Evolutionary conservation across 2,113 vertebrate genomes (phyloP).

Genomic region (Micronycteris hirsuta): DNA sequence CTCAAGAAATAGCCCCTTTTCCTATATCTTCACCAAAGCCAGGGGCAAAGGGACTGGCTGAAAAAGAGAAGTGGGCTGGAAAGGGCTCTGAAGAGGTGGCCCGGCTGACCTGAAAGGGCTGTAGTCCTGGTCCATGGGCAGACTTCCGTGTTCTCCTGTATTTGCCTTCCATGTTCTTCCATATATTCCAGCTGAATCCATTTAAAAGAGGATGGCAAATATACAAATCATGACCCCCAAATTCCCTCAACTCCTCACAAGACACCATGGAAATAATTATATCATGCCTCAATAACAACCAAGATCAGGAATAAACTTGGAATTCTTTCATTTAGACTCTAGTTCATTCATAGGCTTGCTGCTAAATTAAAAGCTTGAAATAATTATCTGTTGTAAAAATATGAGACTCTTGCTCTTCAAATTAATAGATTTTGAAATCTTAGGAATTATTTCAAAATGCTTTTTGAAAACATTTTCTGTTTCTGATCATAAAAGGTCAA

Average conservation of each 20-base stretch:
- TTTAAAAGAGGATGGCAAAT: background rate
- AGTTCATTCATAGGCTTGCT: slow-evolving; percentile 16
- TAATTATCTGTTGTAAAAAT: slow-evolving; percentile 31
- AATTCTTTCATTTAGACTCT: background rate
- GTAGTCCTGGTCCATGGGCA: background rate
- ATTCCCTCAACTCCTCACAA: background rate
- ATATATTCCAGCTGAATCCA: background rate
- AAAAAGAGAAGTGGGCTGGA: background rate
- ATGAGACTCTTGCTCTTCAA: background rate
- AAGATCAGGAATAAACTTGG: background rate
- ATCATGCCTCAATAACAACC: background rate
- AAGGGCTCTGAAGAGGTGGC: background rate
- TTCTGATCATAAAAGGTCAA: slow-evolving; percentile 35
- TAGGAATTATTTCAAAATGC: slow-evolving; percentile 2
- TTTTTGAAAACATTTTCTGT: slow-evolving; percentile 19
- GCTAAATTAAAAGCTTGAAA: slow-evolving; percentile 52
- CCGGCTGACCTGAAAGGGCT: background rate
- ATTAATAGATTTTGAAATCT: slow-evolving; percentile 18
- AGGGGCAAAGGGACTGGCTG: background rate
- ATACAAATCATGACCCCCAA: background rate
- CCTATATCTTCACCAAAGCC: background rate
- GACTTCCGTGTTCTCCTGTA: background rate
- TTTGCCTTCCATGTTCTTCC: no score
- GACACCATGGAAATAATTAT: slow-evolving; percentile 7
- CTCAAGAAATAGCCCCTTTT: background rate